A percentile compares a stretch with the other conserved stretches of the same genome.
phyloP scores from a whole-genome alignment of 2,888 invertebrate genomes.

The Geotrupes spiniger region DNA sequence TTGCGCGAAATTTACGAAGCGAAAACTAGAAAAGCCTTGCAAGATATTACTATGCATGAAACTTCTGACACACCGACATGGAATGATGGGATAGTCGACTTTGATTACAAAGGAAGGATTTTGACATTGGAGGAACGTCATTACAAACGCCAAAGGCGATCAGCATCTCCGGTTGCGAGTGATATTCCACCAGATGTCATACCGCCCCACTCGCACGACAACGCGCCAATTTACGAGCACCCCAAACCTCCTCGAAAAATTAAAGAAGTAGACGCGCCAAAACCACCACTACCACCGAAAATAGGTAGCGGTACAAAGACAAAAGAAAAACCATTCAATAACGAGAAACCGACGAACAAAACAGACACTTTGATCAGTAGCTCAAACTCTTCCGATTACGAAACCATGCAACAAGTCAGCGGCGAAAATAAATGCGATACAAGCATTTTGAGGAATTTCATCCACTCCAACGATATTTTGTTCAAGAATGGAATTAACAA shows the following conservation, averaged over 20 bases:
- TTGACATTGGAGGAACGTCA: constrained; percentile 72
- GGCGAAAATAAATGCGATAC: constrained; percentile 19
- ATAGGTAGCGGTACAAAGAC: constrained; percentile 56
- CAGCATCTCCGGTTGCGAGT: constrained; percentile 52
- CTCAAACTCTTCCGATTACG: constrained; percentile 54
- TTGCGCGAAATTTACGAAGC: constrained; percentile 73
- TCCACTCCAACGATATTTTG: constrained; percentile 30
- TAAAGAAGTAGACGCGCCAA: constrained; percentile 38
- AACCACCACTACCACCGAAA: constrained; percentile 59
- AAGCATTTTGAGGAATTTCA: constrained; percentile 29
- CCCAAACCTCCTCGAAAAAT: constrained; percentile 60
- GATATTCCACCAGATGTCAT: constrained; percentile 66
- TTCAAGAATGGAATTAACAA: constrained; percentile 40
- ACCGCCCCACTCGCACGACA: constrained; percentile 60
- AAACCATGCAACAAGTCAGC: constrained; percentile 38
- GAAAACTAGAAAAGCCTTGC: constrained; percentile 52
- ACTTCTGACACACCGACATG: constrained; percentile 5
- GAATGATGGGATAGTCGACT: constrained; percentile 7
- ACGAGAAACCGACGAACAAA: constrained; percentile 31
- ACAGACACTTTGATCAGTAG: constrained; percentile 54
- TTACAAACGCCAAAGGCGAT: constrained; percentile 68
- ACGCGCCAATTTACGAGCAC: constrained; percentile 57
- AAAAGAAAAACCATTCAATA: constrained; percentile 48
- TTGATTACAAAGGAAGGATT: constrained; percentile 53
- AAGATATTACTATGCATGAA: background rate